These are phyloP conservation scores for Lampris incognitus DNA, from an alignment of 2,113 vertebrate species.

Conservation along the genomic window DNA sequence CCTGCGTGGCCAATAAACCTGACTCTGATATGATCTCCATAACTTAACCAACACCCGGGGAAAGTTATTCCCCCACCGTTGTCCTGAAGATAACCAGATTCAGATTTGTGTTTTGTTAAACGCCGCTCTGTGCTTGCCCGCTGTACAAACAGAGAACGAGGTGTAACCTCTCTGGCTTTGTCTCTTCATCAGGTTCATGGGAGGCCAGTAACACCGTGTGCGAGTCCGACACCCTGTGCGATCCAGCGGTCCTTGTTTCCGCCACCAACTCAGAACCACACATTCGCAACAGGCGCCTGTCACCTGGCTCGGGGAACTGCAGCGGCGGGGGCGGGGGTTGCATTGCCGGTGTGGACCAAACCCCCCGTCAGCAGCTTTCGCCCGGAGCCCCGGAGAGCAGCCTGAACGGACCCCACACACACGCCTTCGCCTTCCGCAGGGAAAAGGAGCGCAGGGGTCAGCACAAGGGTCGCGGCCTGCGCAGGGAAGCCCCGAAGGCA, in stretches of 20 bases:
- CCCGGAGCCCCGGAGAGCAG: conserved; percentile 42
- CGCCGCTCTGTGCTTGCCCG: neutral
- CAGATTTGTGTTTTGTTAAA: too few species aligned
- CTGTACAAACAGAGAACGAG: neutral
- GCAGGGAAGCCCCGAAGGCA: conserved; percentile 66
- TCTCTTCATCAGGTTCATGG: conserved; percentile 80
- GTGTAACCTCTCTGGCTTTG: neutral
- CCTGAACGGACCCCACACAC: conserved; percentile 51
- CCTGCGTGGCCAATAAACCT: too few species aligned
- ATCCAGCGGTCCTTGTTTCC: conserved; percentile 79
- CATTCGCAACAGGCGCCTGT: conserved; percentile 85
- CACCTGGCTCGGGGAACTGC: conserved; percentile 80
- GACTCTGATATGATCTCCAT: too few species aligned
- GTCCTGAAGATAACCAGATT: too few species aligned
- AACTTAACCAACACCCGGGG: too few species aligned
- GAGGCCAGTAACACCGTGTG: conserved; percentile 82
- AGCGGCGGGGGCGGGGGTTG: conserved; percentile 80
- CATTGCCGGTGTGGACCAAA: conserved; percentile 64
- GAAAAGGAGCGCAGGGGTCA: conserved; percentile 76
- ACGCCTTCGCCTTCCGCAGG: conserved; percentile 54
- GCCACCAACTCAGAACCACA: conserved; percentile 83
- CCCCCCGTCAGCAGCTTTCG: conserved; percentile 54
- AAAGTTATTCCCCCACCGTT: too few species aligned
- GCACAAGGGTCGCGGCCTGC: conserved; percentile 72
- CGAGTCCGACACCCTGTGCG: conserved; percentile 80